Evolutionary conservation across 2,888 invertebrate species (phyloP).

Genomic region (Amphiduros pacificus): DNA sequence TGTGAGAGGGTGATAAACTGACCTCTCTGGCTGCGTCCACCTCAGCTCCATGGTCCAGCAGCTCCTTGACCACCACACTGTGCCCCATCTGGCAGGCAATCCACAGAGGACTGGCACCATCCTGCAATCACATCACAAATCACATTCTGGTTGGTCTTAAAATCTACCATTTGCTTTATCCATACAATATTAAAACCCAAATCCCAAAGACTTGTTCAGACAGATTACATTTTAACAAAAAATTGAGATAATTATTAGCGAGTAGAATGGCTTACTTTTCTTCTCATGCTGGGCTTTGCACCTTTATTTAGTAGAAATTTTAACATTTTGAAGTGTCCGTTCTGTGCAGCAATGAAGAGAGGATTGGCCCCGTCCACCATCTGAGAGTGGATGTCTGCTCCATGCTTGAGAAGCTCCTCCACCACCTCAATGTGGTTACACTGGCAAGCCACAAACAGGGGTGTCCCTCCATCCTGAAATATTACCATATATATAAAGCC

Average conservation of each 20-base stretch:
- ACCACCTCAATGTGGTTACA: conserved; percentile 86
- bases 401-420: conserved; percentile 71
- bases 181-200: too few relatives aligned
- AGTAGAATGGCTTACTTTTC: conserved; percentile 48
- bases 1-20: too few relatives aligned
- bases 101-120: conserved; percentile 78
- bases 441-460: conserved; percentile 90
- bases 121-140: conserved; percentile 42
- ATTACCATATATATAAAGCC: neutral
- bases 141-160: neutral
- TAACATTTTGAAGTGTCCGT: conserved; percentile 72
- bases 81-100: conserved; percentile 95
- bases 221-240: too few relatives aligned
- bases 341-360: conserved; percentile 80
- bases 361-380: conserved; percentile 69
- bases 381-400: conserved; percentile 74
- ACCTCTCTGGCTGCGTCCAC: conserved; percentile 84
- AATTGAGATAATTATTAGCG: too few relatives aligned
- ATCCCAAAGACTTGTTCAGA: too few relatives aligned
- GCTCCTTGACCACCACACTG: conserved; percentile 74
- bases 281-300: conserved; percentile 48
- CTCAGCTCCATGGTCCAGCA: conserved; percentile 77
- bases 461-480: conserved; percentile 83
- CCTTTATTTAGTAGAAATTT: conserved; percentile 52
- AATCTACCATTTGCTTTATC: too few relatives aligned